phyloP scores from a whole-genome alignment of 2,888 invertebrate genomes.

The Axea sp. region DNA sequence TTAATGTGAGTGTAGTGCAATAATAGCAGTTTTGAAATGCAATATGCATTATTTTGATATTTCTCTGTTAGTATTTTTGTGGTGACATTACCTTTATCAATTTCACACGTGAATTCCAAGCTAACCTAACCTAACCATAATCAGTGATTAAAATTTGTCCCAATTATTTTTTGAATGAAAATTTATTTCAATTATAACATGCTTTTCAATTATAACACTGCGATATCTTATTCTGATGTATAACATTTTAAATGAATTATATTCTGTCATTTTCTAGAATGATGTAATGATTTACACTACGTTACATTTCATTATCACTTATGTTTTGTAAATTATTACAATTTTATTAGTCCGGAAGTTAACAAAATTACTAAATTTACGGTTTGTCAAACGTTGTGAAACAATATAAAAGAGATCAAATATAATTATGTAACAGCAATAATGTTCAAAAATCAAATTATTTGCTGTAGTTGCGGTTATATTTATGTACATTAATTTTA shows the following conservation, averaged over 20 bases:
- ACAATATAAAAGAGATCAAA: no score
- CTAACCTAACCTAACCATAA: constrained; percentile 60
- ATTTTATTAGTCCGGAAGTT: constrained; percentile 78
- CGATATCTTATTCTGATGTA: not conserved
- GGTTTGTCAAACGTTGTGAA: no score
- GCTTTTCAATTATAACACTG: not conserved
- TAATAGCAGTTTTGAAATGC: constrained; percentile 30
- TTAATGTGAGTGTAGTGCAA: constrained; percentile 43
- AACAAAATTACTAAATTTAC: constrained; percentile 63
- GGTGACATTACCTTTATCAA: constrained; percentile 41
- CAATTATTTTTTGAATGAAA: constrained; percentile 38
- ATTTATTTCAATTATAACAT: not conserved
- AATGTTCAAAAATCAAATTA: no score
- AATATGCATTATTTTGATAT: constrained; percentile 76
- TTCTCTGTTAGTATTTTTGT: constrained; percentile 76
- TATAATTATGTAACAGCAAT: no score
- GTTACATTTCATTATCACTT: no score
- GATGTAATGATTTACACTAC: no score
- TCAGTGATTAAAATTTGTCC: constrained; percentile 12
- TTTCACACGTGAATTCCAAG: constrained; percentile 27
- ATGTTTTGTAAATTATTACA: no score
- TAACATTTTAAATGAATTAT: constrained; percentile 5
- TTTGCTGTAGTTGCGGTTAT: no score
- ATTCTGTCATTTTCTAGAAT: no score
- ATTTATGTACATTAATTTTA: no score